phyloP scores from a whole-genome alignment of 1,140 invertebrate genomes.

The Drosophila baimaii region DNA sequence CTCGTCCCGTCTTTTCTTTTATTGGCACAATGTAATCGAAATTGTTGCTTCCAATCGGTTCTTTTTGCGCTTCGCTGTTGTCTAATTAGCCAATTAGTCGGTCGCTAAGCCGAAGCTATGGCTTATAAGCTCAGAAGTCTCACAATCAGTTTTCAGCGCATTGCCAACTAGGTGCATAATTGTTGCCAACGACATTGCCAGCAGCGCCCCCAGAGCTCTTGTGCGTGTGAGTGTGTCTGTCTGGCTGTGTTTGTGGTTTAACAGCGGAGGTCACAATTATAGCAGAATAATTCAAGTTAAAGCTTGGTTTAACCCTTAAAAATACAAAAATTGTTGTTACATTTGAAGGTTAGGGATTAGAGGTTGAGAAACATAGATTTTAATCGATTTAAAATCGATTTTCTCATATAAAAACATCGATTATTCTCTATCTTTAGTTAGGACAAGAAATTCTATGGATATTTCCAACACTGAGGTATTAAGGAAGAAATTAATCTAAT shows the following conservation, averaged over 20 bases:
- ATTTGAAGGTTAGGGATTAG: too few species aligned
- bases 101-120: slow-evolving; percentile 53
- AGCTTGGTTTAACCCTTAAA: too few species aligned
- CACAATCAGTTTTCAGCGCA: slow-evolving; percentile 28
- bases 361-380: too few species aligned
- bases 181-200: slow-evolving; percentile 59
- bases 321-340: too few species aligned
- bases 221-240: neutral
- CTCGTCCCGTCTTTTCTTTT: slow-evolving; percentile 8
- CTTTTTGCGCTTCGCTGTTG: slow-evolving; percentile 41
- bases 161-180: slow-evolving; percentile 54
- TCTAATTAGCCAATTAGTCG: slow-evolving; percentile 59
- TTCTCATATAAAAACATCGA: too few species aligned
- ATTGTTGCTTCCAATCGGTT: slow-evolving; percentile 33
- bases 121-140: slow-evolving; percentile 25
- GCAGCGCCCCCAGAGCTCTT: slow-evolving; percentile 19
- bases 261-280: slow-evolving; percentile 12
- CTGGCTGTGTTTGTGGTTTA: neutral
- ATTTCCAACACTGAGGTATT: too few species aligned
- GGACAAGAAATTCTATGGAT: too few species aligned
- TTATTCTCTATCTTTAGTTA: too few species aligned
- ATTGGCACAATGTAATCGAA: slow-evolving; percentile 44
- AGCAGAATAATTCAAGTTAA: slow-evolving; percentile 3
- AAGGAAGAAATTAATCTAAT: too few species aligned
- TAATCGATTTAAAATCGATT: too few species aligned